Base-by-base conservation (phyloP, 1,140 invertebrate species). In the Hylaeus volcanicus region DNA sequence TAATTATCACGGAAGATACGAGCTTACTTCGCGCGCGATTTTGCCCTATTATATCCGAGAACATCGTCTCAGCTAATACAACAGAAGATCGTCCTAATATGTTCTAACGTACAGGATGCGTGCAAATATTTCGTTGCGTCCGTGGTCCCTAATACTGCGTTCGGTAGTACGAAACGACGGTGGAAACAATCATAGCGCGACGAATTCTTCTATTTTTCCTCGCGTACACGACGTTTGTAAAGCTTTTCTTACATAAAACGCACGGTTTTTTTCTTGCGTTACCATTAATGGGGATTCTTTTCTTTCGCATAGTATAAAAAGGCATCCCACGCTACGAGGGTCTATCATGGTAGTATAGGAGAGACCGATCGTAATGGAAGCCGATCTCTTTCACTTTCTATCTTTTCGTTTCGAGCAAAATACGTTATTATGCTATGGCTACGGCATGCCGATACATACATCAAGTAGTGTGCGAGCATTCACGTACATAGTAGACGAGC, bases 401-500 rank as follows among this genome's bases (percentile, higher is more conserved):
- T 41, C 9, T 43, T 74, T 65, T 74, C 14, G 39, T 63, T 61
- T 60, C 43, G n/a, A 60, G 14, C 26, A 58, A 14, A 39, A 60
- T 37, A 58, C 53, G 9, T 39, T 77, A 60, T 64, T 26, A 64
- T n/a, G 37, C 37, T 63, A 63, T 51, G 58, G 5, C 12, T 8
- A 75, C 53, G 74, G 63, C 53, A 75, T 66, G 74, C 51, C 61
- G 37, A 75, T 63, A n/a, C 55, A 75, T 63, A n/a, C 55, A 55
- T 26, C 12, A 9, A 71, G 53, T 75, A 66, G 41, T 37, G 56
- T 53, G 9, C 76, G 68, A 72, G 26, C 51, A 56, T 53, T 70
- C 51, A 73, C 12, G 12, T 41, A 48, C 12, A 37, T 61, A 51
- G 55, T 81, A 65, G 65, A 81, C 69, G 82, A 83, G 80, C 58